A percentile compares a stretch with the other conserved stretches of the same genome.
These are phyloP conservation scores for Julus scanicus DNA, from an alignment of 2,888 invertebrate genomes.

Conservation along the genomic window DNA sequence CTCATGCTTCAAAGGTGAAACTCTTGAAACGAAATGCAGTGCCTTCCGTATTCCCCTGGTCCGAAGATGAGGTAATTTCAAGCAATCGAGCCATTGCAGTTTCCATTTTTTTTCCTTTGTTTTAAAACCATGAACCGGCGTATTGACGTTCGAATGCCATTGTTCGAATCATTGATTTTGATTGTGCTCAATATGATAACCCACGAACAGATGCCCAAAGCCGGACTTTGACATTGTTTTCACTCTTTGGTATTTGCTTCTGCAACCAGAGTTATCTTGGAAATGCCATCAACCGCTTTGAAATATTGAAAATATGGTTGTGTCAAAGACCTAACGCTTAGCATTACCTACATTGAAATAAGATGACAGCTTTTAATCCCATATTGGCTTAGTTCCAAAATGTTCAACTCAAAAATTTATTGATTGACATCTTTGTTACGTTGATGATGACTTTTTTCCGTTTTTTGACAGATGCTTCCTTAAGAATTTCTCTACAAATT, in stretches of 20 bases:
- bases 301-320: background rate
- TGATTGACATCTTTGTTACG: background rate
- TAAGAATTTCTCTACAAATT: no score
- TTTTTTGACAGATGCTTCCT: background rate
- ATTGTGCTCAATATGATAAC: background rate
- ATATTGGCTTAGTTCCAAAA: background rate
- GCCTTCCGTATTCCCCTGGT: conserved; percentile 50
- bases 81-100: background rate
- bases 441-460: background rate
- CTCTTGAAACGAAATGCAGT: conserved; percentile 52
- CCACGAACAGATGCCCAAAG: background rate
- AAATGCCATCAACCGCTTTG: background rate
- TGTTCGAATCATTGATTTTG: conserved; percentile 29
- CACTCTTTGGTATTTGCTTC: background rate
- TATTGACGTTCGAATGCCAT: conserved; percentile 40
- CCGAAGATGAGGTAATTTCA: conserved; percentile 48
- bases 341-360: background rate
- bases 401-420: background rate
- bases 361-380: background rate
- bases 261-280: background rate
- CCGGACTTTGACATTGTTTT: background rate
- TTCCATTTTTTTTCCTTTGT: conserved; percentile 18
- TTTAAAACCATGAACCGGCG: background rate
- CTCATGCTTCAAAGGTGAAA: conserved; percentile 41
- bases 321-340: conserved; percentile 25